Percentiles rank a stretch among this genome's conserved stretches.
Conservation (phyloP, 2,888 invertebrate species). For the Leucoma salicis region DNA sequence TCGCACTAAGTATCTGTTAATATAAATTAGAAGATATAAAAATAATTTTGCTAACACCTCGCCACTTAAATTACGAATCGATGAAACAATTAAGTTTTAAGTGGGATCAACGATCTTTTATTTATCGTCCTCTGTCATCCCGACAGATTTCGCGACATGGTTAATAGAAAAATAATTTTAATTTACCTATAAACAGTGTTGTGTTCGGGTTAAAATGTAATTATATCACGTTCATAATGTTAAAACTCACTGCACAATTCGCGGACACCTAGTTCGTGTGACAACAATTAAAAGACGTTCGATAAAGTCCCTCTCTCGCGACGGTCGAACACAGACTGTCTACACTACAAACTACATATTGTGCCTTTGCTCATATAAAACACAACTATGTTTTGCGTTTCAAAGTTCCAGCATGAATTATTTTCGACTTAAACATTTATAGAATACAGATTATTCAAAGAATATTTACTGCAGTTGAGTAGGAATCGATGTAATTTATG, state of each 20-base stretch:
- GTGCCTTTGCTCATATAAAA: constrained; percentile 34
- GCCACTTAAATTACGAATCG: constrained; percentile 53
- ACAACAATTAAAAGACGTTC: constrained; percentile 24
- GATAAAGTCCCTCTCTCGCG: constrained; percentile 36
- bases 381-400: constrained; percentile 36
- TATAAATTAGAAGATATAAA: background rate
- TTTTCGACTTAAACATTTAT: constrained; percentile 32
- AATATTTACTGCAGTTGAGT: background rate
- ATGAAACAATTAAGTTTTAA: constrained; percentile 64
- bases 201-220: constrained; percentile 25
- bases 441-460: constrained; percentile 20
- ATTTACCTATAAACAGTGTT: constrained; percentile 32
- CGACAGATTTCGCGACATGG: constrained; percentile 57
- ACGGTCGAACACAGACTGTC: constrained; percentile 52
- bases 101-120: constrained; percentile 73
- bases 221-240: constrained; percentile 46
- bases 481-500: constrained; percentile 26
- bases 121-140: constrained; percentile 47
- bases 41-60: constrained; percentile 19
- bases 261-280: constrained; percentile 40
- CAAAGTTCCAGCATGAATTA: constrained; percentile 28
- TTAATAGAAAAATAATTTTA: constrained; percentile 14
- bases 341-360: constrained; percentile 22
- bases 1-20: no score
- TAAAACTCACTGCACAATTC: constrained; percentile 45